Base-by-base conservation (phyloP, 2,113 vertebrate genomes). In the Triplophysa tibetana region DNA sequence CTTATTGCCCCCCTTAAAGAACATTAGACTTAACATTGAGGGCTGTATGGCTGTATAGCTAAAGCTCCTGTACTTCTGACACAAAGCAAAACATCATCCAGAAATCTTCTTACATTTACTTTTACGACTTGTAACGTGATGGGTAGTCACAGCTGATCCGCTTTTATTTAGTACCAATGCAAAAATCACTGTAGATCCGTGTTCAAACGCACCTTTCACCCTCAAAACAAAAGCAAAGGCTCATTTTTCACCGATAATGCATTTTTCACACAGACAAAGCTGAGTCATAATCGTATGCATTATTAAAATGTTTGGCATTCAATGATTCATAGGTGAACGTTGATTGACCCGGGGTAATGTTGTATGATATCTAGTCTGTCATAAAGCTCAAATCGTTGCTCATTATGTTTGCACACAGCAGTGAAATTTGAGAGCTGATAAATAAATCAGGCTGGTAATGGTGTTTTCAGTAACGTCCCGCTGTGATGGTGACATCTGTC, bases 401-500 rank as follows among this genome's bases (percentile, higher is more conserved):
- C 65, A 45, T 70, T n/a, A 19, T 70, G 68, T 54, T 70, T 70
- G 16, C 48, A 19, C 48, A 54, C 68, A 54, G 9, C 24, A 4
- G 23, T 54, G 65, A 23, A 67, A 45, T 67, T 12, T 45, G 19
- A 67, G 65, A 45, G 38, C n/a, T 67, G 68, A 26, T 54, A 8
- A 29, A 70, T 70, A 54, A 52, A n/a, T 54, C 23, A 19, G 8
- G 17, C 4, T 11, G 23, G 24, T 52, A 11, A 67, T 50, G 67
- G 67, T 50, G 66, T 24, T 66, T 58, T n/a, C 54, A 19, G 19
- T 58, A 58, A 68, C 21, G 33, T 17, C n/a, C 17, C 16, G 11
- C 26, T 52, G 13, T 50, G 9, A 21, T 24, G 43, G 26, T 69
- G 72, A 76, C 72, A 68, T 54, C 64, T 81, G 72, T 75, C 68